Evolutionary conservation across 2,113 vertebrate genomes (phyloP), one percentile per base, ranked within the genome.

Genomic region (Neodontobutis hainanensis): DNA sequence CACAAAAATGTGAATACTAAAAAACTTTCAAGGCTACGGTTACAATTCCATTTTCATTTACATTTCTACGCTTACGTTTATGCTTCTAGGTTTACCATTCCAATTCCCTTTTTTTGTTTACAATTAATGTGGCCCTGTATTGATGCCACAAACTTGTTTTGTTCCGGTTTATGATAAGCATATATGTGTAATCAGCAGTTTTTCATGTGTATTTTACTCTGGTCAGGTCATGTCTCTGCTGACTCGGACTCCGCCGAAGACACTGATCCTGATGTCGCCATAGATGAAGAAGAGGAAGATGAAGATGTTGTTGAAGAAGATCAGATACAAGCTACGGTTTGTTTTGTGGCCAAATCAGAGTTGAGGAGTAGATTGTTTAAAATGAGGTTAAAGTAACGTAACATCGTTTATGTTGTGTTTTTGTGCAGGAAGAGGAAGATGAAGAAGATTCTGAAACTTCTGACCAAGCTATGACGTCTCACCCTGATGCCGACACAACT

Each of bases 401-500:
- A 32, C 11, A 8, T 12, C 5, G 38, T 11, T 38, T 2, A 34
- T 43, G 7, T 16, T 70, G 6, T 53, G 16, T 65, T 73, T 15
- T 3, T 61, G 35, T 10, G 55, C 58, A 92, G 91, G 88, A 90
- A 7, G 71, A 68, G 4, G 87, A 89, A 0, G 90, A 88, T 19
- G 89, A 91, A 0, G 68, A 93, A 0, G 68, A 93, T 9, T 5
- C 84, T 0, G 79, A 85, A 63, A 71, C 14, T 0, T 62, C 68
- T 0, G 90, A 91, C 45, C 88, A 82, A 53, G 50, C 15, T 6
- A 4, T 90, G 14, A 73, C 69, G 0, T 89, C 89, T 73, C 91
- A 93, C 70, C 69, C 92, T 5, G 91, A 93, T 48, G 91, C 90
- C 9, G 91, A 93, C 82, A 93, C 92, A 0, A 93, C 92, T 65